phyloP scores from a whole-genome alignment of 2,888 invertebrate species.

The Folsomia manolachei region DNA sequence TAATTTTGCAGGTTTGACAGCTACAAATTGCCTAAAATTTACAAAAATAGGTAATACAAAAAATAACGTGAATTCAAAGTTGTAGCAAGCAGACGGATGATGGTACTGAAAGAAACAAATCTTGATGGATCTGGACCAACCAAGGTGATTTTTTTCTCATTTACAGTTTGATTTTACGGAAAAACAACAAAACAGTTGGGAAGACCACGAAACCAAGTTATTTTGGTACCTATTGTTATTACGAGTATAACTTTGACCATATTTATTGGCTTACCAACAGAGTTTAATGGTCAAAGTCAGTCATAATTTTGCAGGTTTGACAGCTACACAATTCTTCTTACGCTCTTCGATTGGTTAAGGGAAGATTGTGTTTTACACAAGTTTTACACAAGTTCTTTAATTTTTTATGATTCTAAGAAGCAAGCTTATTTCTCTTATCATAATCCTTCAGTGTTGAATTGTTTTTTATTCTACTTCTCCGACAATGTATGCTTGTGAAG shows the following conservation, averaged over 20 bases:
- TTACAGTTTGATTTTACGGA: not conserved
- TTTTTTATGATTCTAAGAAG: not conserved
- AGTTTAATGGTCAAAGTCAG: conserved; percentile 26
- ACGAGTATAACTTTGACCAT: not conserved
- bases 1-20: conserved; percentile 18
- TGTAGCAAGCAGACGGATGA: too few species aligned
- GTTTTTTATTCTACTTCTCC: too few species aligned
- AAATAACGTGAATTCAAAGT: too few species aligned
- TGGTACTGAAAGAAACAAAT: too few species aligned
- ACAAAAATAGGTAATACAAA: too few species aligned
- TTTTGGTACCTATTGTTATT: not conserved
- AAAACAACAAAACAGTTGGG: not conserved
- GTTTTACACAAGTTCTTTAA: not conserved
- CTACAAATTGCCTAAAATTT: too few species aligned
- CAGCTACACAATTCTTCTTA: not conserved
- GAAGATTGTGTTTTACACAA: too few species aligned
- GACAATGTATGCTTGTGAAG: too few species aligned
- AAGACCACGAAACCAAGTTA: not conserved
- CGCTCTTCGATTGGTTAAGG: too few species aligned
- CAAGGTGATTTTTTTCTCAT: not conserved
- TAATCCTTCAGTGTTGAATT: too few species aligned
- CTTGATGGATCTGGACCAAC: conserved; percentile 10
- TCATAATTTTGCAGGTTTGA: conserved; percentile 19
- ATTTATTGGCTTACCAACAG: conserved; percentile 32
- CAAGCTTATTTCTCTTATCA: too few species aligned